Evolutionary conservation across 2,888 invertebrate species (phyloP).

Genomic region (Dicyrtomina minuta): DNA sequence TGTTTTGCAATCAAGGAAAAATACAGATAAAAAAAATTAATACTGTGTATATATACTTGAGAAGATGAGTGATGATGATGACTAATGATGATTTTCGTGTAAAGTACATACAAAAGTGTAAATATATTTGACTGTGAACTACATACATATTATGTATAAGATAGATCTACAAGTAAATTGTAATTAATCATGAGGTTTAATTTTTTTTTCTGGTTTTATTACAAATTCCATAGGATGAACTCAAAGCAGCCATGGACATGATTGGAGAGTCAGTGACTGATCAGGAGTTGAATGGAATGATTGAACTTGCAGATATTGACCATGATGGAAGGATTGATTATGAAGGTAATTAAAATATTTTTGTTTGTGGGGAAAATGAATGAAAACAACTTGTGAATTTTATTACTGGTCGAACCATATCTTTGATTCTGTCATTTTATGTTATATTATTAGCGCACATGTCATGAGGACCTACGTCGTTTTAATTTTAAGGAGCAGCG

Average conservation of each 20-base stretch:
- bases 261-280: constrained; percentile 77
- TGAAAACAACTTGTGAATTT: not conserved
- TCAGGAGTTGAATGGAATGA: constrained; percentile 71
- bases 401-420: not conserved
- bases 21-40: too few relatives aligned
- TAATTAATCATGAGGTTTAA: not conserved
- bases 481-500: too few relatives aligned
- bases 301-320: constrained; percentile 74
- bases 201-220: not conserved
- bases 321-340: constrained; percentile 79
- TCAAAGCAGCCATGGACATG: constrained; percentile 77
- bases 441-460: not conserved
- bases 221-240: constrained; percentile 42
- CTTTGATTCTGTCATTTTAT: not conserved
- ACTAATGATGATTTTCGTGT: too few relatives aligned
- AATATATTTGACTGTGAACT: not conserved
- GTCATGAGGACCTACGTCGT: too few relatives aligned
- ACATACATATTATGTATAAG: too few relatives aligned
- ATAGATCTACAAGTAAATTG: too few relatives aligned
- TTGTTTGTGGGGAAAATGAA: not conserved
- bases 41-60: too few relatives aligned
- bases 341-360: constrained; percentile 71
- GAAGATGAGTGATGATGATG: too few relatives aligned
- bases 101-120: not conserved
- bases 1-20: too few relatives aligned